A percentile compares a stretch with the other conserved stretches of the same genome.
These are phyloP conservation scores for Littorina saxatilis DNA, from an alignment of 1,140 invertebrate genomes.

Conservation along the genomic window DNA sequence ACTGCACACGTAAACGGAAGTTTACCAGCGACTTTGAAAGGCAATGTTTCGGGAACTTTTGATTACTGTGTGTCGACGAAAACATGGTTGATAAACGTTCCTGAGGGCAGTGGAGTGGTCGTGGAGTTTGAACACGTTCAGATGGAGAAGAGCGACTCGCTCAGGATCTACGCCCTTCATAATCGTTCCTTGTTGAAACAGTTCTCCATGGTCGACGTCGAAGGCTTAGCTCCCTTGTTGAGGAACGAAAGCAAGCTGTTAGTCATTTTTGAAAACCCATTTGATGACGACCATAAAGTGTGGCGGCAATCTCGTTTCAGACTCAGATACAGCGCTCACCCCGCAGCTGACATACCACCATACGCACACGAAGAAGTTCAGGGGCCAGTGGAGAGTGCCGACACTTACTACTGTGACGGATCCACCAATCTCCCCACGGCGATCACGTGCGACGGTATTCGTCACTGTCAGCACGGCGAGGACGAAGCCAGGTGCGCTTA, in stretches of 20 bases:
- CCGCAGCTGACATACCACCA: not conserved
- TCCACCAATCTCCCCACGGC: not conserved
- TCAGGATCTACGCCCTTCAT: no score
- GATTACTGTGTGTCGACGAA: no score
- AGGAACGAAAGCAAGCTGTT: not conserved
- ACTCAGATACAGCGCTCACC: not conserved
- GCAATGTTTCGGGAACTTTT: no score
- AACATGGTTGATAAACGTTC: no score
- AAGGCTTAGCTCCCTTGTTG: not conserved
- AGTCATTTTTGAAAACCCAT: not conserved
- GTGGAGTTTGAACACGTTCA: not conserved
- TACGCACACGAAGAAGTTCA: not conserved
- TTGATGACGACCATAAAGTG: no score
- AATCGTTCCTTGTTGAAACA: no score
- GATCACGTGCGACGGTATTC: slow-evolving; percentile 2
- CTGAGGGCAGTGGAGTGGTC: not conserved
- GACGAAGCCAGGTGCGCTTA: slow-evolving; percentile 1
- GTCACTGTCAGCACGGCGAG: slow-evolving; percentile 9
- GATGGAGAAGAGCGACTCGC: not conserved
- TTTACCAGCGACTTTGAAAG: no score
- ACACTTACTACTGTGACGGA: not conserved
- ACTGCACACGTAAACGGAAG: no score
- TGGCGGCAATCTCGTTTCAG: not conserved
- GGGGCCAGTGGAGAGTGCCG: not conserved
- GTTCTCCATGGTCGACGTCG: no score